Percentiles rank a stretch among this genome's conserved stretches.
phyloP scores from a whole-genome alignment of 1,140 invertebrate genomes.

The Eciton burchellii region DNA sequence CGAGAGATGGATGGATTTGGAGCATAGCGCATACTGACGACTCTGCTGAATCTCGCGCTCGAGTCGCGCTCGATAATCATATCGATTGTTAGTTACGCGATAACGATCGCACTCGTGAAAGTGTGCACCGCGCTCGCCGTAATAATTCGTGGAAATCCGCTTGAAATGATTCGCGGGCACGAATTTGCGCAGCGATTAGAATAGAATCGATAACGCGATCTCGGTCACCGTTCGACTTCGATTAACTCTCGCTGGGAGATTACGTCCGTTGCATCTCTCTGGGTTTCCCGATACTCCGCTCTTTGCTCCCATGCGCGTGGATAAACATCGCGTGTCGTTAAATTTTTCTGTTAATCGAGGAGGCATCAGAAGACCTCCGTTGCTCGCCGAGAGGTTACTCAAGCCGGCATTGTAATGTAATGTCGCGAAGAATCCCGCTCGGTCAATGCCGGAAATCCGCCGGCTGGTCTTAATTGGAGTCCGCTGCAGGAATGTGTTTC shows the following conservation, averaged over 20 bases:
- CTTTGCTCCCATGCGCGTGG: background rate
- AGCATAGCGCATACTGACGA: too few species aligned
- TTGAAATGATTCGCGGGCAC: background rate
- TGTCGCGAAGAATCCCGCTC: background rate
- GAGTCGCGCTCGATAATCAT: too few species aligned
- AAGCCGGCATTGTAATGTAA: background rate
- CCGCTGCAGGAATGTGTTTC: background rate
- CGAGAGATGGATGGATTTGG: too few species aligned
- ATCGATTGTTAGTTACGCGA: too few species aligned
- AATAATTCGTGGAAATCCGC: background rate
- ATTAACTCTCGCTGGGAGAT: conserved; percentile 11
- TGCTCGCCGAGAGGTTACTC: background rate
- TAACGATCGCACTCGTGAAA: background rate
- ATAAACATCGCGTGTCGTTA: conserved; percentile 11
- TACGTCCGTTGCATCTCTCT: background rate
- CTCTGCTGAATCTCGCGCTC: too few species aligned
- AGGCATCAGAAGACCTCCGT: too few species aligned
- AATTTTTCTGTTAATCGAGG: background rate
- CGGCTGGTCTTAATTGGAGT: background rate
- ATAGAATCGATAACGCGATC: conserved; percentile 5
- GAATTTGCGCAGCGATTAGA: background rate
- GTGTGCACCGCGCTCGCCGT: too few species aligned
- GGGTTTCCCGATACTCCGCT: background rate
- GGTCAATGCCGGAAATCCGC: background rate
- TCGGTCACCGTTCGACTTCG: background rate